phyloP scores from a whole-genome alignment of 2,888 invertebrate genomes.

The Eupelmus urozonus region DNA sequence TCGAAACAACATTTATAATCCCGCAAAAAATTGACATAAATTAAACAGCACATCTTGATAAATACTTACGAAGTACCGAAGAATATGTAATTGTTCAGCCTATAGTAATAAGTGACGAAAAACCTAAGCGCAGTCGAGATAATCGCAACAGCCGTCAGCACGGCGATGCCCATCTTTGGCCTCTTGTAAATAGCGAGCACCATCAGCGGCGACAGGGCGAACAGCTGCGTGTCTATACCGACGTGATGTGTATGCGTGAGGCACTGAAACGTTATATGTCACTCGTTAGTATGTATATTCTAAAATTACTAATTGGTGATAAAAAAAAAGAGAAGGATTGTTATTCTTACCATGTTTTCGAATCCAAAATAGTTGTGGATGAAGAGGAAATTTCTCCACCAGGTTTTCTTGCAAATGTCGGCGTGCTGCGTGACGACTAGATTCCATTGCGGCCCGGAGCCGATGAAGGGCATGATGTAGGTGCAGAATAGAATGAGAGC shows the following conservation, averaged over 20 bases:
- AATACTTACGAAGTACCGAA: constrained; percentile 83
- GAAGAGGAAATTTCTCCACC: constrained; percentile 86
- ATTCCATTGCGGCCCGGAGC: constrained; percentile 85
- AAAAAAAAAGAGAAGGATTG: constrained; percentile 19
- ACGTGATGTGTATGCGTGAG: constrained; percentile 85
- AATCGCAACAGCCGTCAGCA: constrained; percentile 78
- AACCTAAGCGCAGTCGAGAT: constrained; percentile 82
- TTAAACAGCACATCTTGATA: no score
- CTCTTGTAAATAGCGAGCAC: constrained; percentile 81
- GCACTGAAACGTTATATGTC: constrained; percentile 79
- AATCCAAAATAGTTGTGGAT: constrained; percentile 87
- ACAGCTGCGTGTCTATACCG: constrained; percentile 85
- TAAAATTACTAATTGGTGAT: neutral
- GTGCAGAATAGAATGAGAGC: constrained; percentile 84
- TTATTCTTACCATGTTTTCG: constrained; percentile 81
- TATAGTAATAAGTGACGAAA: constrained; percentile 81
- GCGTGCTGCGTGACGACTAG: constrained; percentile 84
- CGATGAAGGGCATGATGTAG: constrained; percentile 81
- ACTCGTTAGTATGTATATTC: neutral
- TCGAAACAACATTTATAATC: neutral
- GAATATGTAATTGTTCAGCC: constrained; percentile 83
- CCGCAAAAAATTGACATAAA: neutral
- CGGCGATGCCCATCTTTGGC: constrained; percentile 79
- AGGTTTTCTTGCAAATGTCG: constrained; percentile 83
- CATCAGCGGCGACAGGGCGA: constrained; percentile 81